These are phyloP conservation scores for Struthio camelus DNA, from an alignment of 2,113 vertebrate species.

Conservation along the genomic window DNA sequence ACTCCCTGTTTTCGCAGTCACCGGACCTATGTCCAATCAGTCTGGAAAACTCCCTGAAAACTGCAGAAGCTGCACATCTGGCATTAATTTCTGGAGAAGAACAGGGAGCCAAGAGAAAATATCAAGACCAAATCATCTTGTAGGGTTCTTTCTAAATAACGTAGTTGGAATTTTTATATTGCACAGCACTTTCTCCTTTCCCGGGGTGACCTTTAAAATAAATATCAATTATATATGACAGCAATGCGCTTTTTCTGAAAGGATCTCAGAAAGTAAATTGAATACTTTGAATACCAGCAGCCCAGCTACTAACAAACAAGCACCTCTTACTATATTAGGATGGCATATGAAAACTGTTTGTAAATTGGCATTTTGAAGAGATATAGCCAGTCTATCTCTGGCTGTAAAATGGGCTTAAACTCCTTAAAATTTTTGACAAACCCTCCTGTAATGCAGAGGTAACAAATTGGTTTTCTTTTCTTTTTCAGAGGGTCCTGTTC, in stretches of 20 bases:
- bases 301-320: background rate
- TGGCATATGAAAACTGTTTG: too few relatives aligned
- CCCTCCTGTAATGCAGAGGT: background rate
- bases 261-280: background rate
- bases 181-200: background rate
- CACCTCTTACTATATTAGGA: background rate
- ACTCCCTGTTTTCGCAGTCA: background rate
- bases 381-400: too few relatives aligned
- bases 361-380: background rate
- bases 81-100: too few relatives aligned
- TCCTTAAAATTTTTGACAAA: background rate
- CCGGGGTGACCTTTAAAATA: too few relatives aligned
- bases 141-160: background rate
- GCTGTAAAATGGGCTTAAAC: background rate
- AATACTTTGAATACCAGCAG: background rate
- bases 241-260: background rate
- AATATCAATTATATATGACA: rapidly evolving
- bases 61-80: background rate
- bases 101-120: background rate
- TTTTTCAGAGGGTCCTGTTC: background rate
- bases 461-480: background rate
- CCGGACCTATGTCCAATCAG: rapidly evolving
- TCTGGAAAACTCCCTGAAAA: background rate
- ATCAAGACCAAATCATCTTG: too few relatives aligned
- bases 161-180: background rate